Evolutionary conservation across 2,888 invertebrate genomes (phyloP).

Genomic region (Luffia ferchaultella): DNA sequence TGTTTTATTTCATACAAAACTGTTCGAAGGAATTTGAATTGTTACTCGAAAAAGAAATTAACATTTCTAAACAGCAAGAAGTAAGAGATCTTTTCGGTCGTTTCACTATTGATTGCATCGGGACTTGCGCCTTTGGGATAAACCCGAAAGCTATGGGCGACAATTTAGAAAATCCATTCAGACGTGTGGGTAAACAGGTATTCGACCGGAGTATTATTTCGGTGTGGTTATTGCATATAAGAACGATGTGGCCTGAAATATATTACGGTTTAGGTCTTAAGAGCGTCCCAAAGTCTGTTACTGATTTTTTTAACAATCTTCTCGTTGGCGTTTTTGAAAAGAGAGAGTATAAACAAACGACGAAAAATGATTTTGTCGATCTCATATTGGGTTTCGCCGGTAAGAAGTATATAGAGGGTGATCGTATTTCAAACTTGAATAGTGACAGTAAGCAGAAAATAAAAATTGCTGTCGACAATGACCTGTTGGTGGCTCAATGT

Average conservation of each 20-base stretch:
- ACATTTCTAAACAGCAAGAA: slow-evolving; percentile 15
- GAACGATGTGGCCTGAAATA: slow-evolving; percentile 10
- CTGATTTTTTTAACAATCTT: not conserved
- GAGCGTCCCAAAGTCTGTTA: not conserved
- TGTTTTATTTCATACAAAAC: slow-evolving; percentile 24
- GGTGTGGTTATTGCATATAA: slow-evolving; percentile 16
- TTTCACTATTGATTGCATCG: slow-evolving; percentile 24
- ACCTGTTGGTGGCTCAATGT: slow-evolving; percentile 58
- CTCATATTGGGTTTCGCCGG: slow-evolving; percentile 12
- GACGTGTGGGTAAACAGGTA: slow-evolving; percentile 6
- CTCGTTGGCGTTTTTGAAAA: slow-evolving; percentile 5
- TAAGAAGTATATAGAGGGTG: slow-evolving; percentile 15
- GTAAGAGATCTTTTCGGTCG: slow-evolving; percentile 15
- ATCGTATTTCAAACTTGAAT: slow-evolving; percentile 11
- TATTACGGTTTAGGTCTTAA: slow-evolving; percentile 1
- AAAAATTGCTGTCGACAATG: slow-evolving; percentile 31
- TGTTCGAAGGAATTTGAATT: slow-evolving; percentile 18
- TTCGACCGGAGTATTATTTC: slow-evolving; percentile 13
- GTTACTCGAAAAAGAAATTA: slow-evolving; percentile 12
- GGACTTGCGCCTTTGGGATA: slow-evolving; percentile 25
- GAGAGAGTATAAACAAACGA: slow-evolving; percentile 10
- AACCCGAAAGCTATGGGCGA: slow-evolving; percentile 23
- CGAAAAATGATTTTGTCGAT: slow-evolving; percentile 17
- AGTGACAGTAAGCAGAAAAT: slow-evolving; percentile 18
- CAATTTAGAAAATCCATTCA: slow-evolving; percentile 21